Base-by-base conservation (phyloP, 1,140 invertebrate genomes). In the Saccostrea echinata region DNA sequence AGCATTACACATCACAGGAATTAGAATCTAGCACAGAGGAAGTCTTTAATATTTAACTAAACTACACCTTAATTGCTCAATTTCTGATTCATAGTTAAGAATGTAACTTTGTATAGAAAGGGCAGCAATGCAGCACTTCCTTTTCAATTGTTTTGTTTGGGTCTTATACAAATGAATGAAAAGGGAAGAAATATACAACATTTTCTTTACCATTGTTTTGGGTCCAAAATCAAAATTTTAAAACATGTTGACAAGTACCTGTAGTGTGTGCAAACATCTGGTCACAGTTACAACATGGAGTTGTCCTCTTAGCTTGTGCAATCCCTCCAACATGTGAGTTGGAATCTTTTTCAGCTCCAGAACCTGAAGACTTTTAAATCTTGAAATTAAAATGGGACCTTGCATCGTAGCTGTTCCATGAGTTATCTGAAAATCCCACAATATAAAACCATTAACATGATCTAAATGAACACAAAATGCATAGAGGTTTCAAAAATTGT, bases 341-440 rank as follows among this genome's bases (percentile, higher is more conserved):
- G 91, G 92, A 1, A 92, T 89, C 84, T 90, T 92, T 52, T 89
- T 91, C 13, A 93, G 61, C 52, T 92, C 90, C 76, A 93, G 84
- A 16, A 87, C 83, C 27, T 88, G 81, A n/a, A 93, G 84, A 81
- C 87, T 90, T 21, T 82, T 30, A 84, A 93, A 93, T 51, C 90
- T 88, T 21, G 91, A 88, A 43, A 92, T 84, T 16, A 88, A 84
- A 12, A 93, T 89, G 13, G 90, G 88, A 33, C 89, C 90, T 52
- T 90, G 91, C 83, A 93, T 90, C 3, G 92, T 93, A 21, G 71
- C 61, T n/a, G 86, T 84, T 76, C 88, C 87, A 84, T 92, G 90
- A 43, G 91, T 91, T 30, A 93, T 86, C 92, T 93, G 89, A 35
- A 90, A 88, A 33, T 43, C 6, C 21, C 18, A 57, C n/a, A 57